Conservation (phyloP, 2,113 vertebrate species). For the Plecotus auritus region DNA sequence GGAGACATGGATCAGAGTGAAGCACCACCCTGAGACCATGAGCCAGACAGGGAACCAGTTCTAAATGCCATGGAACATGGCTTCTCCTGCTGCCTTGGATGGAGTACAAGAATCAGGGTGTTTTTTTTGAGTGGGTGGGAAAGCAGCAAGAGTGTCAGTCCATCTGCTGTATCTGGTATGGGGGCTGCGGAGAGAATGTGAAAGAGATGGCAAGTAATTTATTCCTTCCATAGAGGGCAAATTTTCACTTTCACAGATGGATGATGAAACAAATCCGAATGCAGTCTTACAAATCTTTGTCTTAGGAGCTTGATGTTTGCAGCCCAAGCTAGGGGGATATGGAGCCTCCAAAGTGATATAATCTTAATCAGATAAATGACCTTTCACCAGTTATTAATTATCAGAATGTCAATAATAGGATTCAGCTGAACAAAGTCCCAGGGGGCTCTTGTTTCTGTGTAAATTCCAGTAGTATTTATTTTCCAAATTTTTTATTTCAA, state of each 20-base stretch:
- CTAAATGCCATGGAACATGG: neutral
- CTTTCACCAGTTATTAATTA: constrained; percentile 14
- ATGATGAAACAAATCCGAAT: neutral
- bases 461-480: neutral
- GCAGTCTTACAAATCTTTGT: neutral
- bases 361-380: neutral
- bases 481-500: constrained; percentile 42
- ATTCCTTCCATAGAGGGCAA: neutral
- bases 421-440: neutral
- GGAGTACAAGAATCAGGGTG: neutral
- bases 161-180: neutral
- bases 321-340: neutral
- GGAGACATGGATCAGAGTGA: neutral
- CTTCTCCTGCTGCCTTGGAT: neutral
- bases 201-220: neutral
- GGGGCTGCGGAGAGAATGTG: neutral
- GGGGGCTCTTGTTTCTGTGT: neutral
- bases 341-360: neutral
- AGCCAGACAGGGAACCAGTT: neutral
- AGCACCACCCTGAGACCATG: neutral
- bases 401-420: neutral
- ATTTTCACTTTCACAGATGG: neutral
- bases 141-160: neutral
- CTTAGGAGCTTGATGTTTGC: neutral
- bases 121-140: neutral